Percentiles rank a stretch among this genome's conserved stretches.
Conservation (phyloP, 2,797 vertebrate genomes). For the Aulostomus chinensis region DNA sequence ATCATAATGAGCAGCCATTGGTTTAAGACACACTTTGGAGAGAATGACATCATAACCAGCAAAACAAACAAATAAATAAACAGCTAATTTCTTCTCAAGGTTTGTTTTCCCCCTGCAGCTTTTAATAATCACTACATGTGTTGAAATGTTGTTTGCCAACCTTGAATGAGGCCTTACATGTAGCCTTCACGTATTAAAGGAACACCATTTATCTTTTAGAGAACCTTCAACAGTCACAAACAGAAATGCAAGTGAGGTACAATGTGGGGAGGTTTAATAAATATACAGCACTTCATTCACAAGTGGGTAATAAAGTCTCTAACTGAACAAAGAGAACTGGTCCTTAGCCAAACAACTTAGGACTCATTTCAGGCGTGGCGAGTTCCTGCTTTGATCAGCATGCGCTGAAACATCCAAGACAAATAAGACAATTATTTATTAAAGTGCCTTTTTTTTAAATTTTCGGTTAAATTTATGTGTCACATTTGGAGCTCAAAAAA, state of each 20-base stretch:
- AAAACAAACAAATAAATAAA: conserved; percentile 3
- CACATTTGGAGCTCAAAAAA: neutral
- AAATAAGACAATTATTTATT: too few relatives aligned
- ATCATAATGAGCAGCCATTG: neutral
- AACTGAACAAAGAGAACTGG: neutral
- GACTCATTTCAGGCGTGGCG: conserved; percentile 6
- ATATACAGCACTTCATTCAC: neutral
- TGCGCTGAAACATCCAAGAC: too few relatives aligned
- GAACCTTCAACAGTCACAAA: conserved; percentile 45
- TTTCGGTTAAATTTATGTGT: neutral
- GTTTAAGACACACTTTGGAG: too few relatives aligned
- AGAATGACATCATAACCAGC: neutral
- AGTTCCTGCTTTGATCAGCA: conserved; percentile 16
- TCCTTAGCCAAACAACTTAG: conserved; percentile 24
- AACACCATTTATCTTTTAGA: conserved; percentile 34
- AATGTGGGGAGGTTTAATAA: conserved; percentile 1
- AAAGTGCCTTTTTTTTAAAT: too few relatives aligned
- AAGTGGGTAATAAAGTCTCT: neutral
- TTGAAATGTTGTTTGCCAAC: conserved; percentile 37
- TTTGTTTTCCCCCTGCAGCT: conserved; percentile 3
- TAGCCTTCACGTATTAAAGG: conserved; percentile 33
- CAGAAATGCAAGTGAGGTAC: conserved; percentile 18
- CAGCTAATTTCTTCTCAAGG: neutral
- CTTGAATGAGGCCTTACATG: conserved; percentile 64
- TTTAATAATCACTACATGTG: too few relatives aligned